Percentiles rank a stretch among this genome's conserved stretches.
Conservation (phyloP, 2,113 vertebrate genomes). For the Melanerpes aurifrons region DNA sequence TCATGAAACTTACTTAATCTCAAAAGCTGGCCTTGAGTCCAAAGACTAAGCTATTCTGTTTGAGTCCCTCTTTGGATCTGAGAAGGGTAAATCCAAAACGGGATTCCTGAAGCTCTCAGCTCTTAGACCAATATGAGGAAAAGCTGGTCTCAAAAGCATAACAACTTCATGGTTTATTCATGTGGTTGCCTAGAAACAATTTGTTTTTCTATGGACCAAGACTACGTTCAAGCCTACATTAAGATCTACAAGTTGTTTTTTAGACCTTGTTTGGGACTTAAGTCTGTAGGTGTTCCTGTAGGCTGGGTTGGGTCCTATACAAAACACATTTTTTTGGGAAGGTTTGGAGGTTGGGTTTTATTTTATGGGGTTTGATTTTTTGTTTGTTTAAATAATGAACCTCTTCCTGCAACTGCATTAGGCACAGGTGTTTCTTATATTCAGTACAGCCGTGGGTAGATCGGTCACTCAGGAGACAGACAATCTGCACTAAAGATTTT, state of each 20-base stretch:
- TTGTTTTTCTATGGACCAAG: background rate
- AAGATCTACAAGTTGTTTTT: background rate
- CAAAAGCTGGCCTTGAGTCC: background rate
- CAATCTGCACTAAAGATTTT: background rate
- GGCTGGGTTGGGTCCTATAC: background rate
- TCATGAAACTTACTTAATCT: background rate
- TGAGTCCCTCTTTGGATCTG: background rate
- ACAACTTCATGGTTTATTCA: background rate
- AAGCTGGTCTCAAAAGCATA: background rate
- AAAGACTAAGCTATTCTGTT: background rate
- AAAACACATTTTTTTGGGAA: background rate
- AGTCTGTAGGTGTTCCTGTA: background rate
- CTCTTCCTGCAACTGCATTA: background rate
- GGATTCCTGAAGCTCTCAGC: background rate
- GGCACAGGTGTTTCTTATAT: background rate
- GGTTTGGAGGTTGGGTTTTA: background rate
- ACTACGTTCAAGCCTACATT: background rate
- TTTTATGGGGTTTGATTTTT: background rate
- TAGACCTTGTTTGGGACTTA: background rate
- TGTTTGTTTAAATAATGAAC: background rate
- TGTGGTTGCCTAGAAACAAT: background rate
- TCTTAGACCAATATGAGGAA: background rate
- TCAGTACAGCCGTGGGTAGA: background rate
- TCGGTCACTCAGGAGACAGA: background rate
- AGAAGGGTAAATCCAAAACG: background rate